Base-by-base conservation (phyloP, 2,797 vertebrate species). In the Argya squamiceps region DNA sequence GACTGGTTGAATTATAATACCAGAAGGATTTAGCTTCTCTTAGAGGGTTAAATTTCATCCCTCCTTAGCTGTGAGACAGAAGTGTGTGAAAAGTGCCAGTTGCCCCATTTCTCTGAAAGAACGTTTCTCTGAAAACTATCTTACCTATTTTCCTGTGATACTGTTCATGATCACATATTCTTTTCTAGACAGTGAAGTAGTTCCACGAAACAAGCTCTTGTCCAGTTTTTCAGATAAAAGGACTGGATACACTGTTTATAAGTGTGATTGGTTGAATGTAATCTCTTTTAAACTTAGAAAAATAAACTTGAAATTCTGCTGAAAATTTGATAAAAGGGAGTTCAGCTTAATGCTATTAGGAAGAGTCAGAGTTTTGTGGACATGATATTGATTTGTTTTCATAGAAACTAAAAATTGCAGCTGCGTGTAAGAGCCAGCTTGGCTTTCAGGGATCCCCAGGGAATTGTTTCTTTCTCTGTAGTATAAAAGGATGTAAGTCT, bases 391-490 rank as follows among this genome's bases (percentile, higher is more conserved):
- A 95, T 97, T 96, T 97, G 88, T 84, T 92, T 97, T 88, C 78
- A 47, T 77, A 74, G 93, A 94, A 94, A 93, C 65, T 81, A 91
- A 91, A 93, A 97, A 82, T 93, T 93, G 80, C 67, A 93, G 87
- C 84, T 95, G 52, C 82, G 69, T 60, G 1, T 69, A 82, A 90
- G 47, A 95, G 69, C 47, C 63, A 60, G 53, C 91, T 86, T 85
- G 81, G 82, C 85, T 96, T 92, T 76, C 79, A 73, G 81, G 83
- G 46, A 92, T 78, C 53, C 59, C 27, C 10, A 34, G 89, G 73
- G 84, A 95, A 96, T 96, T 92, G 69, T 91, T 76, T 96, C 80
- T 89, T 95, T 96, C 83, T 91, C n/a, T 88, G 55, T 30, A 71
- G 69, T 86, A 81, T 88, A 93, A 93, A 93, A 88, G 65, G n/a